Evolutionary conservation across 53 echinoderm and acorn worm species (phyloP).

Genomic region (Henricia sp.): DNA sequence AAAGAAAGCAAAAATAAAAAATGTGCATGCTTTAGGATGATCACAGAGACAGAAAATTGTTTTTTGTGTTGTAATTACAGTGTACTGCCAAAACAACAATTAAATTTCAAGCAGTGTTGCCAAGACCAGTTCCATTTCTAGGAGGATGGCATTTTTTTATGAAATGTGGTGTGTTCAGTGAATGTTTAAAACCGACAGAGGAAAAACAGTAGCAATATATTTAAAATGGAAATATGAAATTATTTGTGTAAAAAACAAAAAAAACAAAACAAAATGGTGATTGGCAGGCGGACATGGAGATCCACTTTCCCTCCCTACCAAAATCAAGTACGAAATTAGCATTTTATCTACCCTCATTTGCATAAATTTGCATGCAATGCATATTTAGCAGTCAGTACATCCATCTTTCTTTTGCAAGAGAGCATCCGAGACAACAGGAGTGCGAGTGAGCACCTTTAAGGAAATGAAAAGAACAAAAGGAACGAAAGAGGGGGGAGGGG

Average conservation of each 20-base stretch:
- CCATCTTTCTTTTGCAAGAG: slow-evolving; percentile 47
- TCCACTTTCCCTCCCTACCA: not conserved
- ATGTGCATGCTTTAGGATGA: not conserved
- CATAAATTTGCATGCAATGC: slow-evolving; percentile 29
- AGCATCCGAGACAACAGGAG: slow-evolving; percentile 39
- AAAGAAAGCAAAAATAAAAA: too few species aligned
- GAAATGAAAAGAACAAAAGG: slow-evolving; percentile 16
- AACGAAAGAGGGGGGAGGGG: not conserved
- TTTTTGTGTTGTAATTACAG: too few species aligned
- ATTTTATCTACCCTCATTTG: slow-evolving; percentile 25
- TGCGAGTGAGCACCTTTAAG: slow-evolving; percentile 55
- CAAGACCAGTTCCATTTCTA: too few species aligned
- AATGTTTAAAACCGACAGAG: too few species aligned
- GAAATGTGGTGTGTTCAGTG: too few species aligned
- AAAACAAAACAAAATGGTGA: not conserved
- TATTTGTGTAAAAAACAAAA: not conserved
- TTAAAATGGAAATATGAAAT: not conserved
- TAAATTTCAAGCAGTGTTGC: too few species aligned
- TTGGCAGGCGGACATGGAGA: too few species aligned
- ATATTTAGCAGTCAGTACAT: slow-evolving; percentile 33
- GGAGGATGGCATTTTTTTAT: too few species aligned
- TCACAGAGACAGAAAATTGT: not conserved
- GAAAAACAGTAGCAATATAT: not conserved
- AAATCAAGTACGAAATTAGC: not conserved
- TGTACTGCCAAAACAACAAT: too few species aligned